A percentile compares a stretch with the other conserved stretches of the same genome.
Evolutionary conservation across 2,888 invertebrate genomes (phyloP).

Genomic region (Paralinhomoeus sp.): DNA sequence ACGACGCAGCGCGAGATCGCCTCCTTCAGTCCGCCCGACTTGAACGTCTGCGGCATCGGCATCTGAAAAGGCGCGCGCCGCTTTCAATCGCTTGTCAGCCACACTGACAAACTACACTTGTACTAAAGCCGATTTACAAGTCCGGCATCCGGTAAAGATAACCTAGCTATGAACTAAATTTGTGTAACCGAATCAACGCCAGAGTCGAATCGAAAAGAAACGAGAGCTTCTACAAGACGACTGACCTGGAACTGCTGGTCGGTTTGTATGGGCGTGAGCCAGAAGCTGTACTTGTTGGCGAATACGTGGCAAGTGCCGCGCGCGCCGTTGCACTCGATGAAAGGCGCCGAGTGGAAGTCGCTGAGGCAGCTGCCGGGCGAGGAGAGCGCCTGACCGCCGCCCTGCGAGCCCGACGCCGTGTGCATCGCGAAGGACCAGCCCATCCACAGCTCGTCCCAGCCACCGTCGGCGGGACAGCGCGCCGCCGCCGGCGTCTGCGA

Average conservation of each 20-base stretch:
- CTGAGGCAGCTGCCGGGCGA: conserved; percentile 90
- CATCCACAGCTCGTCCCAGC: conserved; percentile 76
- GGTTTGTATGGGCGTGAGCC: conserved; percentile 77
- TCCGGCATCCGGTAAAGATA: no score
- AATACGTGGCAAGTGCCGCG: conserved; percentile 81
- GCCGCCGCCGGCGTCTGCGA: conserved; percentile 65
- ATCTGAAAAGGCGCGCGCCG: conserved; percentile 37
- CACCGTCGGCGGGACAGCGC: conserved; percentile 46
- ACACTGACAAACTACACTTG: no score
- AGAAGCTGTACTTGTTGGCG: conserved; percentile 86
- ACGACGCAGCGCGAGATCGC: conserved; percentile 36
- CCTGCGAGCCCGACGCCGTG: conserved; percentile 79
- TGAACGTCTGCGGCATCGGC: conserved; percentile 68
- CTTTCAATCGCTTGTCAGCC: no score
- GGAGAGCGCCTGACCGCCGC: conserved; percentile 51
- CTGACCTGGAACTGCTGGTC: conserved; percentile 40
- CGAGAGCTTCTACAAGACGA: no score
- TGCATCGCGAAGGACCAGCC: conserved; percentile 98
- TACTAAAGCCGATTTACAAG: no score
- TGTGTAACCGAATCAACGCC: no score
- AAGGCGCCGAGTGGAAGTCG: conserved; percentile 88
- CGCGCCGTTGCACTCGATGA: conserved; percentile 94
- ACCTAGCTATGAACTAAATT: no score
- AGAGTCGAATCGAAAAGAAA: no score
- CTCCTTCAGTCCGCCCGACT: conserved; percentile 57